Conservation (phyloP, 2,888 invertebrate genomes). For the Hofmannophila pseudospretella region DNA sequence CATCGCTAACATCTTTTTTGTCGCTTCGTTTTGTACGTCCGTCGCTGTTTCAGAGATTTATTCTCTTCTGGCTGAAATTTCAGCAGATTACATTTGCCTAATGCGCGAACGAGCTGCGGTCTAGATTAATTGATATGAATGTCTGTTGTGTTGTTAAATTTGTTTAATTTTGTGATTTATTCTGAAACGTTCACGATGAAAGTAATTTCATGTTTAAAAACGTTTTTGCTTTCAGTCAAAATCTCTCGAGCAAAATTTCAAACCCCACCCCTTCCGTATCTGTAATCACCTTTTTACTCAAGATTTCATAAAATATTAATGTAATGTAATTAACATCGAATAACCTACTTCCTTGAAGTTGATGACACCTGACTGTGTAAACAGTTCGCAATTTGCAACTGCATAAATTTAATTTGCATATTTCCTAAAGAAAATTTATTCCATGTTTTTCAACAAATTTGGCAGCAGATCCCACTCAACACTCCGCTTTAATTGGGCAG, state of each 20-base stretch:
- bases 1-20: constrained; percentile 15
- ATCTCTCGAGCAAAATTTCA: no score
- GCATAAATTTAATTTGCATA: constrained; percentile 37
- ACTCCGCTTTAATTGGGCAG: background rate
- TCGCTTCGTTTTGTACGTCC: constrained; percentile 7
- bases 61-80: constrained; percentile 25
- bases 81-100: background rate
- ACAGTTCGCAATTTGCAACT: constrained; percentile 30
- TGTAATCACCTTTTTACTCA: no score
- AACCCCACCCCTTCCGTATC: no score
- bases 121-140: constrained; percentile 36
- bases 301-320: background rate
- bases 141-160: constrained; percentile 7
- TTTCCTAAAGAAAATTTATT: constrained; percentile 10
- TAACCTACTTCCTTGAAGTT: constrained; percentile 18
- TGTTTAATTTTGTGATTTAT: background rate
- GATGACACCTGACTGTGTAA: constrained; percentile 19
- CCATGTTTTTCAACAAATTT: constrained; percentile 3
- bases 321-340: constrained; percentile 6
- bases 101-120: constrained; percentile 18
- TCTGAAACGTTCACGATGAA: no score
- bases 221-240: no score
- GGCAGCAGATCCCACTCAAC: background rate
- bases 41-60: constrained; percentile 27
- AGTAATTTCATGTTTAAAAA: no score